A percentile compares a stretch with the other conserved stretches of the same genome.
Conservation (phyloP, 2,113 vertebrate species). For the Aphyosemion australe region DNA sequence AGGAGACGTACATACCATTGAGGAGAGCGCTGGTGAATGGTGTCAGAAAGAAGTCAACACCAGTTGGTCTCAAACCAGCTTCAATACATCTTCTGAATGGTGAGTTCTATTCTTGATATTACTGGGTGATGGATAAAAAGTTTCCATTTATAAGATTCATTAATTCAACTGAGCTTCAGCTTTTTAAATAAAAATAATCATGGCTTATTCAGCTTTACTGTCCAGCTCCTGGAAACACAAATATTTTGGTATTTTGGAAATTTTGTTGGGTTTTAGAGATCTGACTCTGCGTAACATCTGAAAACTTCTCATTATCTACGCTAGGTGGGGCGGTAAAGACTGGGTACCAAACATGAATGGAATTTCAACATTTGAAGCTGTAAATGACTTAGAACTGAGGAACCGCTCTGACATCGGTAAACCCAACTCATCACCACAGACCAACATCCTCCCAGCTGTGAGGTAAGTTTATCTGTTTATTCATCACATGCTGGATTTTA, state of each 20-base stretch:
- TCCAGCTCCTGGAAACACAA: too few species aligned
- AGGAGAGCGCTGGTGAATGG: neutral
- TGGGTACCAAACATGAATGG: conserved; percentile 2
- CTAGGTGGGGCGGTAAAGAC: neutral
- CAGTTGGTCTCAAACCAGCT: too few species aligned
- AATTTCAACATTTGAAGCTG: neutral
- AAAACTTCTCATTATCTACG: neutral
- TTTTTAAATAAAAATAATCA: too few species aligned
- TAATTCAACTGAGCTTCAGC: too few species aligned
- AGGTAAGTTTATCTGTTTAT: conserved; percentile 8
- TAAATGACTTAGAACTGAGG: conserved; percentile 30
- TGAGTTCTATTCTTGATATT: conserved; percentile 8
- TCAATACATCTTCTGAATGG: neutral
- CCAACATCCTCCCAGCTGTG: conserved; percentile 27
- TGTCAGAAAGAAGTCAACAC: conserved; percentile 21
- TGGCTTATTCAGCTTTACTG: too few species aligned
- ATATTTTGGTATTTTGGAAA: too few species aligned
- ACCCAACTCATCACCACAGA: conserved; percentile 45
- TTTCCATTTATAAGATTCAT: too few species aligned
- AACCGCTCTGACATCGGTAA: conserved; percentile 33
- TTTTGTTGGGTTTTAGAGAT: too few species aligned
- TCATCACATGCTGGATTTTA: neutral
- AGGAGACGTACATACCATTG: neutral
- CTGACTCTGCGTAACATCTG: neutral
- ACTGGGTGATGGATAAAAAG: too few species aligned